These are phyloP conservation scores for Liparis tanakae DNA, from an alignment of 2,797 vertebrate genomes.

Conservation along the genomic window DNA sequence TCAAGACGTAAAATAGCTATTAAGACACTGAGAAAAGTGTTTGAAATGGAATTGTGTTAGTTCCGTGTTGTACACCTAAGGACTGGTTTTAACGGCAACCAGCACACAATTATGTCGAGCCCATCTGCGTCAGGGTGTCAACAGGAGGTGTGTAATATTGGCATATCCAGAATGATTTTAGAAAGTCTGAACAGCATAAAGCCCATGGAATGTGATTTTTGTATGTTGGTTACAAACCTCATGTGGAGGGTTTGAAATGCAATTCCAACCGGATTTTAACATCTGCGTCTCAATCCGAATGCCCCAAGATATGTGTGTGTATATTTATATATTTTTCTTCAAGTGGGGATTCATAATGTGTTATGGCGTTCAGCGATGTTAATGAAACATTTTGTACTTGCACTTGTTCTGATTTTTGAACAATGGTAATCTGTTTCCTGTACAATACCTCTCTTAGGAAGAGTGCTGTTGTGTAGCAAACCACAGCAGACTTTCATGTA, in stretches of 20 bases:
- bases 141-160: no score
- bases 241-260: neutral
- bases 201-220: no score
- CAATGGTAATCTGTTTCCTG: neutral
- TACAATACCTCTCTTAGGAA: neutral
- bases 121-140: neutral
- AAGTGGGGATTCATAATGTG: no score
- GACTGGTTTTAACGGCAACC: neutral
- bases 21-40: neutral
- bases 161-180: no score
- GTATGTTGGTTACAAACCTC: neutral
- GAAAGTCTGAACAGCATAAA: no score
- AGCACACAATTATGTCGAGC: neutral
- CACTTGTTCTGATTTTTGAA: slow-evolving; percentile 27
- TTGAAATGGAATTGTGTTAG: neutral
- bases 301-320: no score
- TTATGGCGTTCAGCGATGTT: no score
- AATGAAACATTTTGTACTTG: neutral
- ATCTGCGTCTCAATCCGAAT: neutral
- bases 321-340: no score
- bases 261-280: neutral
- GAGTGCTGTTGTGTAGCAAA: neutral
- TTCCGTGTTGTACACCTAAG: neutral
- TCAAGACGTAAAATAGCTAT: neutral
- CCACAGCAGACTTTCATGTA: neutral